Conservation (phyloP, 1,140 invertebrate genomes). For the Platorchestia sp. region DNA sequence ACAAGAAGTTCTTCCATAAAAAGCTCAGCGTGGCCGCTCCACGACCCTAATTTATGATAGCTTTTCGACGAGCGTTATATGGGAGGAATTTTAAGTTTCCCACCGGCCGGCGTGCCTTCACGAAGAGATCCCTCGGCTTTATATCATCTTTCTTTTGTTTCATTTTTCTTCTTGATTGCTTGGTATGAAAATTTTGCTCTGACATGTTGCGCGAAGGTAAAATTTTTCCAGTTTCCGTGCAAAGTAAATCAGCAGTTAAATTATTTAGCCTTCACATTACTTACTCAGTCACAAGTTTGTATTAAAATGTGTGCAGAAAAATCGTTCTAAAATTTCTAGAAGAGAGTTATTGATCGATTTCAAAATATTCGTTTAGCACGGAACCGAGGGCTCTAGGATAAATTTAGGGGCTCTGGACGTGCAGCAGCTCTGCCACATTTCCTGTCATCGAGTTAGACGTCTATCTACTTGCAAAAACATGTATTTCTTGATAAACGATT, state of each 20-base stretch:
- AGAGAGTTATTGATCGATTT: neutral
- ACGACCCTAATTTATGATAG: constrained; percentile 55
- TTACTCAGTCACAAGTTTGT: neutral
- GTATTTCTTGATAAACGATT: neutral
- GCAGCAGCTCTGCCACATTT: neutral
- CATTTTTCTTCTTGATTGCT: neutral
- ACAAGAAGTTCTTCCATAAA: constrained; percentile 55
- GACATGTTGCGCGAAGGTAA: neutral
- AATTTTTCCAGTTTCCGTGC: too few relatives aligned
- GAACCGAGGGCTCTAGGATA: neutral
- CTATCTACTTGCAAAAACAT: neutral
- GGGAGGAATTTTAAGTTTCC: constrained; percentile 46
- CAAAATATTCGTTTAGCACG: neutral
- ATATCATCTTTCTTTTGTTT: neutral
- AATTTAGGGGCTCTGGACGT: neutral
- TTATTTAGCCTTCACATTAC: neutral
- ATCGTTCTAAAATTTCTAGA: neutral
- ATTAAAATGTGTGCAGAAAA: neutral
- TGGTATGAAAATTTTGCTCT: neutral
- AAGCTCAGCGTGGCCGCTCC: constrained; percentile 36
- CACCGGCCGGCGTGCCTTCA: neutral
- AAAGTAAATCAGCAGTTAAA: too few relatives aligned
- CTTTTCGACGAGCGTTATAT: constrained; percentile 43
- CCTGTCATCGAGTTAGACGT: neutral
- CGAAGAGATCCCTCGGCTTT: neutral